Conservation (phyloP, 2,113 vertebrate genomes). For the Ageneiosus marmoratus region DNA sequence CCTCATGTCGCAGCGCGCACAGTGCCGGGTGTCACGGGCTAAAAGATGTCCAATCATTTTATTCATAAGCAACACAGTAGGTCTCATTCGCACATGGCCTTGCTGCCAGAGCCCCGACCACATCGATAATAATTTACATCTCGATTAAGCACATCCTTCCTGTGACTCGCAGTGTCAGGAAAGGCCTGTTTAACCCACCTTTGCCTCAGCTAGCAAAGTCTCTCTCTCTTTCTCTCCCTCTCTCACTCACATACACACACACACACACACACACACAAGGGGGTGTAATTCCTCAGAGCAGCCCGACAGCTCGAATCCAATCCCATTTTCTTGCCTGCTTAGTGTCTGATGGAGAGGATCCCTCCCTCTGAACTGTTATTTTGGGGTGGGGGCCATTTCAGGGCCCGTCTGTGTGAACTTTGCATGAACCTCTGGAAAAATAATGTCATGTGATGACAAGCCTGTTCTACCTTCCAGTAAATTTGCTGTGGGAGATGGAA, state of each 20-base stretch:
- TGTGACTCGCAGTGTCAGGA: conserved; percentile 34
- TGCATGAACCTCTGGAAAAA: conserved; percentile 95
- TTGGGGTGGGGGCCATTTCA: conserved; percentile 81
- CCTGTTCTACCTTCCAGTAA: conserved; percentile 97
- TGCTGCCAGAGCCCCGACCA: conserved; percentile 26
- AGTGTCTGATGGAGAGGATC: conserved; percentile 68
- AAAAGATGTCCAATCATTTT: conserved; percentile 56
- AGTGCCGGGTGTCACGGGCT: not conserved
- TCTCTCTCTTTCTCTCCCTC: too few species aligned
- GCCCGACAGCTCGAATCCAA: conserved; percentile 67
- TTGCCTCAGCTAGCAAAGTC: conserved; percentile 18
- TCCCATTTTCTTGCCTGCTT: conserved; percentile 66
- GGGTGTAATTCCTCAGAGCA: conserved; percentile 60
- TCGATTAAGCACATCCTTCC: conserved; percentile 52
- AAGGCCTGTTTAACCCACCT: conserved; percentile 56
- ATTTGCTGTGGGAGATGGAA: conserved; percentile 86
- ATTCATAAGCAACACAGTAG: conserved; percentile 53
- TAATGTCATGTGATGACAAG: conserved; percentile 98
- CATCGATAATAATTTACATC: conserved; percentile 61
- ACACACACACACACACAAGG: not conserved
- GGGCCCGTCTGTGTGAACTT: conserved; percentile 95
- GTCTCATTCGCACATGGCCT: conserved; percentile 22
- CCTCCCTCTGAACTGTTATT: conserved; percentile 75
- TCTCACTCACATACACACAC: conserved; percentile 30
- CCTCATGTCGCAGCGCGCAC: not conserved